Evolutionary conservation across 2,888 invertebrate species (phyloP), one percentile per base, ranked within the genome.

Genomic region (Heliconius aoede): DNA sequence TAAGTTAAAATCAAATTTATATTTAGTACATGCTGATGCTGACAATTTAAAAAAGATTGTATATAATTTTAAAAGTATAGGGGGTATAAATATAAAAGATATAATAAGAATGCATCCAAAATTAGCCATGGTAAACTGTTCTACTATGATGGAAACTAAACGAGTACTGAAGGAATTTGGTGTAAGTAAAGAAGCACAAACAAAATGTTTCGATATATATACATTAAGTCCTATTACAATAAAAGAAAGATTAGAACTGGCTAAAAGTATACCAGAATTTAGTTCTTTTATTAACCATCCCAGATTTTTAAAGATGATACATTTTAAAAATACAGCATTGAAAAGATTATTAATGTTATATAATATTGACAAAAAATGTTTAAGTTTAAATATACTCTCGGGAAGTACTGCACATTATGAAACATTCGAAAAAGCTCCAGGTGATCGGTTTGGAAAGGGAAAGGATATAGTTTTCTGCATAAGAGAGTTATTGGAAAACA

Each of bases 1-100:
- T 36, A 94, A 94, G 88, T 92, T 95, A 15, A 94, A 90, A 85
- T 85, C 87, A 4, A 94, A 94, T 80, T 85, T 94, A 61, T 94
- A 91, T 82, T 85, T 95, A 79, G 81, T 94, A 55, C 93, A 94
- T 85, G 87, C 84, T 46, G 91, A 94, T 81, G 90, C 94, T 72
- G 87, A 92, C 15, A 94, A 95, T 81, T 86, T 94, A 55, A 90
- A 86, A 76, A 84, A 89, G 58, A 87, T 94, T 26, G 81, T 94
- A 36, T 87, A 85, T 61, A 86, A 90, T 51, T 85, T 94, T 18
- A 83, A 86, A 78, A 82, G 85, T 28, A 88, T 95, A 79, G 94
- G 90, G 76, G 94, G 92, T 28, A 89, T 93, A 79, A 92, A 94
- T 83, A 86, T 94, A 7, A 93, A 90, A 84, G 94, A 94, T 84